Evolutionary conservation across 2,888 invertebrate genomes (phyloP), one percentile per base, ranked within the genome.

Genomic region (Hololepta plana): DNA sequence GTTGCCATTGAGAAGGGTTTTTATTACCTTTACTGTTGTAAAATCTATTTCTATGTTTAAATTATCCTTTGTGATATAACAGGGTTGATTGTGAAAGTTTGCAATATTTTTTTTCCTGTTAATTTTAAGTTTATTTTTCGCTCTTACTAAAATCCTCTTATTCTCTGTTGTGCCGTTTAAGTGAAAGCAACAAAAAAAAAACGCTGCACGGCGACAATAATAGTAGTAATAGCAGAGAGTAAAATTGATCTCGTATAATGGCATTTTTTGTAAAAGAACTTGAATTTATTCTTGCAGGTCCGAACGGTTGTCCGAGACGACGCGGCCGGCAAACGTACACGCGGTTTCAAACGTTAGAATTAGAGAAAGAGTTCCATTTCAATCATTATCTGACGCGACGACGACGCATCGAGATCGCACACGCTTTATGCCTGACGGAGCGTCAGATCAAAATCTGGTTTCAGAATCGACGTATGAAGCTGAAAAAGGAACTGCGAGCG

Each of bases 361-460:
- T 95, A 59, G 95, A 95, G 59, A 93, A 93, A 60, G 95, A 95
- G 66, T 95, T 95, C 64, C 88, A 93, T 54, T 91, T 90, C 64
- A 95, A 93, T 62, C 90, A 91, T 53, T 95, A 95, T 60, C 67
- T 95, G 57, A 93, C 93, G 44, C 72, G 95, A 52, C 70, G 93
- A 54, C 75, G 93, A 57, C 72, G 93, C 62, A 91, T 93, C 61
- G 93, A 95, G 60, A 93, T 93, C 44, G 91, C 93, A 23, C 91
- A 93, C 58, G 87, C 88, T 29, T 73, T 95, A 32, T 88, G 90
- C 57, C 72, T 93, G 45, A 90, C 91, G 43, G 93, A 93, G 60
- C 67, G 93, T 47, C 93, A 93, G 65, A 93, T 90, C 51, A 90
- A 90, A 63, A 90, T 88, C 55, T 87, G 87, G 87, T 88, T 93